Evolutionary conservation across 2,113 vertebrate species (phyloP).

Genomic region (Microtus pennsylvanicus): DNA sequence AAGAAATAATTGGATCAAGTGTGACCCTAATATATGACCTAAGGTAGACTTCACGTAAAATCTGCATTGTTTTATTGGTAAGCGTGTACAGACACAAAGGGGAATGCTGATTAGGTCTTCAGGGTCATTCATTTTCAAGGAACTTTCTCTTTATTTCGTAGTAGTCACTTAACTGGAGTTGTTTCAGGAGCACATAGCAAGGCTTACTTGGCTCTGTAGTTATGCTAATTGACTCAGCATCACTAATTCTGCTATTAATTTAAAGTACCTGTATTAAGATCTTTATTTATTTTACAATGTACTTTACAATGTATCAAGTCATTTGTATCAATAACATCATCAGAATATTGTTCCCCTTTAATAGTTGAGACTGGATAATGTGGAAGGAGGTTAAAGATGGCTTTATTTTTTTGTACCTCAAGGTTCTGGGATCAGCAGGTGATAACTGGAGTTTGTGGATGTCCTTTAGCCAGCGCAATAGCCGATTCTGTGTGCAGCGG

Average conservation of each 20-base stretch:
- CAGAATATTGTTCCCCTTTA: background rate
- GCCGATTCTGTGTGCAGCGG: background rate
- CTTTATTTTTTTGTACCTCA: background rate
- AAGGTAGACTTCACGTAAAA: background rate
- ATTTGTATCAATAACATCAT: slow-evolving; percentile 4
- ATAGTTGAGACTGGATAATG: background rate
- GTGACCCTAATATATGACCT: background rate
- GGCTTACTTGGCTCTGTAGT: slow-evolving; percentile 17
- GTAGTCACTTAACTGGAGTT: slow-evolving; percentile 46
- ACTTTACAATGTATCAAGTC: background rate
- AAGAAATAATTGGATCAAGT: slow-evolving; percentile 45
- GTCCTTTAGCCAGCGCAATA: background rate
- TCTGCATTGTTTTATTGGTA: slow-evolving; percentile 43
- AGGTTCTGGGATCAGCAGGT: background rate
- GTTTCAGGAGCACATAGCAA: slow-evolving; percentile 36
- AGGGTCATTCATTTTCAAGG: slow-evolving; percentile 35
- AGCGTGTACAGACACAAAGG: slow-evolving; percentile 42
- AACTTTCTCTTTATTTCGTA: slow-evolving; percentile 49
- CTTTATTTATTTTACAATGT: slow-evolving; percentile 3
- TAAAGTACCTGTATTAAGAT: background rate
- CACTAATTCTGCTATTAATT: slow-evolving; percentile 56
- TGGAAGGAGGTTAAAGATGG: background rate
- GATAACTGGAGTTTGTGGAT: background rate
- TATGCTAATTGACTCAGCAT: slow-evolving; percentile 13
- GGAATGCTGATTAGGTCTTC: slow-evolving; percentile 25